Conservation (phyloP, 2,113 vertebrate genomes). For the Isichthys henryi region DNA sequence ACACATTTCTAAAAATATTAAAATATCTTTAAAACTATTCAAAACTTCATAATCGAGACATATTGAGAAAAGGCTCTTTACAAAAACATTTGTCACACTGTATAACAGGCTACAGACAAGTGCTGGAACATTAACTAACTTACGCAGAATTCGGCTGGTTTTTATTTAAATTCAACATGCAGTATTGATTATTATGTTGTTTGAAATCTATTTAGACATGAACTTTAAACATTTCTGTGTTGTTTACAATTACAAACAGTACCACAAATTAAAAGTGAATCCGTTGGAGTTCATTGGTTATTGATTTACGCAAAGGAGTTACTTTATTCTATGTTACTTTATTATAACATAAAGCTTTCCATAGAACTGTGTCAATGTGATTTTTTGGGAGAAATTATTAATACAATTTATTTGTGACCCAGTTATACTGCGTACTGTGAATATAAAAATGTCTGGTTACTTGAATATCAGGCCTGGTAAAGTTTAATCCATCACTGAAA, state of each 20-base stretch:
- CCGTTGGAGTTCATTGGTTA: neutral
- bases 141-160: neutral
- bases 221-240: neutral
- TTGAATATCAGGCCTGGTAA: neutral
- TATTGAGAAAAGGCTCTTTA: neutral
- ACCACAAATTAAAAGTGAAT: slow-evolving; percentile 1
- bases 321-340: slow-evolving; percentile 62
- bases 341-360: slow-evolving; percentile 66
- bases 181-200: neutral
- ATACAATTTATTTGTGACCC: neutral
- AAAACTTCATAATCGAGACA: neutral
- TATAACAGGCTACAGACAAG: neutral
- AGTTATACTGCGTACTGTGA: neutral
- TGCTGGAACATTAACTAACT: neutral
- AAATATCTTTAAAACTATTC: neutral
- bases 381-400: slow-evolving; percentile 27
- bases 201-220: slow-evolving; percentile 1
- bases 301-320: slow-evolving; percentile 39
- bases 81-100: neutral
- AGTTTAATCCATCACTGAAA: neutral
- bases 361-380: slow-evolving; percentile 54
- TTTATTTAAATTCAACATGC: slow-evolving; percentile 16
- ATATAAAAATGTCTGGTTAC: neutral
- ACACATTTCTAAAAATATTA: neutral
- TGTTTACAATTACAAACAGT: slow-evolving; percentile 14